Conservation (phyloP, 2,888 invertebrate genomes). For the Oligia strigilis region DNA sequence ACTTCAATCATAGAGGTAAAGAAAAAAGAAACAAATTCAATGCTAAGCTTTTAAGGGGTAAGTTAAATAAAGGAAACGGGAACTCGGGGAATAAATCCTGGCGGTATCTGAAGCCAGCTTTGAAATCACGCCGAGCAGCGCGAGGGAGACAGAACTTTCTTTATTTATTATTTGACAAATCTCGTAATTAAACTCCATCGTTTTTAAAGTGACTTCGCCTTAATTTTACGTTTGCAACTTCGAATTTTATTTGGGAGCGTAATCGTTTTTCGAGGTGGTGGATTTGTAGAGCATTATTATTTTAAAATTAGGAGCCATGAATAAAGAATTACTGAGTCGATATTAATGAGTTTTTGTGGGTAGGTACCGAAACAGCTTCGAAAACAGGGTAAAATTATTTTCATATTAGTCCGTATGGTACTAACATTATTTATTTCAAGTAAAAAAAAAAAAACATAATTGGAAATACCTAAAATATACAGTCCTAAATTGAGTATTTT, state of each 20-base stretch:
- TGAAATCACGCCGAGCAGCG: constrained; percentile 67
- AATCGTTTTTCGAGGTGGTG: constrained; percentile 50
- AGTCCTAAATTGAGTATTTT: background rate
- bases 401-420: constrained; percentile 23
- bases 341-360: constrained; percentile 46
- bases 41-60: constrained; percentile 66
- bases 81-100: constrained; percentile 70
- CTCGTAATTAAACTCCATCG: constrained; percentile 76
- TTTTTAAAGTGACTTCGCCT: constrained; percentile 70
- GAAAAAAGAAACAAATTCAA: constrained; percentile 59
- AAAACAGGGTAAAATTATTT: constrained; percentile 27
- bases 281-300: constrained; percentile 51
- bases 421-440: background rate
- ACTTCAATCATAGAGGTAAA: constrained; percentile 41
- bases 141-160: constrained; percentile 66
- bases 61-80: constrained; percentile 71
- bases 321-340: constrained; percentile 54
- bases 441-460: background rate
- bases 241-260: constrained; percentile 56
- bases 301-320: constrained; percentile 54
- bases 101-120: constrained; percentile 69
- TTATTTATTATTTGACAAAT: constrained; percentile 81
- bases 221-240: constrained; percentile 62
- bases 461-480: background rate
- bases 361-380: constrained; percentile 6